Conservation (phyloP, 2,797 vertebrate genomes). For the Melanotaenia pygmaea region DNA sequence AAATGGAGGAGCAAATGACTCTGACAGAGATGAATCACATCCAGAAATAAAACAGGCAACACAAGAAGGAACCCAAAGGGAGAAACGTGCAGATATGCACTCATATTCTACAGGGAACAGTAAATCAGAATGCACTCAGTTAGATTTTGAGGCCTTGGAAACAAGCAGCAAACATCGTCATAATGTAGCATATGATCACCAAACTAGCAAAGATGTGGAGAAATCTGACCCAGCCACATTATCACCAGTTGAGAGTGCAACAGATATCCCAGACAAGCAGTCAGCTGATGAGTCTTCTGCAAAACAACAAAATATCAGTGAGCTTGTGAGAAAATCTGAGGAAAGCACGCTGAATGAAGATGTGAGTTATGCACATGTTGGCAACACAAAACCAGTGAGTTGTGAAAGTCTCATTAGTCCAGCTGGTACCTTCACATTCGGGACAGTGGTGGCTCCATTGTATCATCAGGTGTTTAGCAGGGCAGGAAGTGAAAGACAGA, state of each 20-base stretch:
- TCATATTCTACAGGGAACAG: conserved; percentile 19
- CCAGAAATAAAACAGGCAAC: conserved; percentile 32
- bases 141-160: conserved; percentile 28
- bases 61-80: conserved; percentile 28
- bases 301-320: conserved; percentile 12
- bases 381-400: conserved; percentile 3
- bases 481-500: conserved; percentile 55
- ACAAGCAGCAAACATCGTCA: conserved; percentile 12
- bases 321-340: conserved; percentile 15
- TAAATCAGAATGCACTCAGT: conserved; percentile 10
- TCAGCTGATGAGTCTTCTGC: conserved; percentile 27
- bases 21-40: conserved; percentile 27
- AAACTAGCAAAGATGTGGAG: conserved; percentile 14
- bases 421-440: conserved; percentile 66
- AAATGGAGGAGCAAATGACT: conserved; percentile 23
- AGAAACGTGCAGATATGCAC: conserved; percentile 6
- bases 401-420: conserved; percentile 18
- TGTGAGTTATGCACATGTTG: background rate
- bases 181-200: conserved; percentile 21
- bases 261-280: conserved; percentile 18
- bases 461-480: conserved; percentile 73
- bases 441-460: conserved; percentile 75
- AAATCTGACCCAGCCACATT: conserved; percentile 37
- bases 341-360: conserved; percentile 3
- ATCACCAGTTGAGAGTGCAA: conserved; percentile 22